phyloP scores from a whole-genome alignment of 2,113 vertebrate species.

The Eonycteris spelaea region DNA sequence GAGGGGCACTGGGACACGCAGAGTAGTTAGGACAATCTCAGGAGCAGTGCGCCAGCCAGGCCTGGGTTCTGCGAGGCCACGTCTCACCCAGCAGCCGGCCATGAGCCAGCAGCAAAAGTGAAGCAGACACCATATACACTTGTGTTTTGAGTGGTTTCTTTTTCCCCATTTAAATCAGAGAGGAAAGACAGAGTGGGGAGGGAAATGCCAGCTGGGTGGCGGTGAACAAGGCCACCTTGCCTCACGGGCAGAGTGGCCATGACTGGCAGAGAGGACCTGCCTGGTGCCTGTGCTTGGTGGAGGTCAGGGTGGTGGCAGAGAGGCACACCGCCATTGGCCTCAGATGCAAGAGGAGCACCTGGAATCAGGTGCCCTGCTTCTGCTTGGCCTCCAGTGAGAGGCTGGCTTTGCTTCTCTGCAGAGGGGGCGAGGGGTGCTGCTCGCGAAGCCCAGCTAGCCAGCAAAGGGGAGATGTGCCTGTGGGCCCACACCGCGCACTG shows the following conservation, averaged over 20 bases:
- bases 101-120: background rate
- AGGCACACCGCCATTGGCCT: fast-evolving
- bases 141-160: background rate
- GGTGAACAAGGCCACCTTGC: background rate
- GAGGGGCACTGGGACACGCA: fast-evolving
- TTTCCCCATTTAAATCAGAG: background rate
- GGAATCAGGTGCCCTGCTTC: fast-evolving
- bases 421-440: background rate
- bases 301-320: background rate
- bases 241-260: background rate
- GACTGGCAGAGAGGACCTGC: background rate
- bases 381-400: background rate
- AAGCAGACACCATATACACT: background rate
- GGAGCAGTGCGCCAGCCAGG: fast-evolving
- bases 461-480: fast-evolving
- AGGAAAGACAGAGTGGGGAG: background rate
- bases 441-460: background rate
- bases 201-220: background rate
- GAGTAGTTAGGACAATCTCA: background rate
- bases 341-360: background rate
- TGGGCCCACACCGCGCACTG: fast-evolving
- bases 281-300: fast-evolving
- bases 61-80: too few species aligned
- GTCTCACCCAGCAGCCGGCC: too few species aligned
- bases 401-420: background rate